Base-by-base conservation (phyloP, 2,888 invertebrate genomes). In the Villa cingulata region DNA sequence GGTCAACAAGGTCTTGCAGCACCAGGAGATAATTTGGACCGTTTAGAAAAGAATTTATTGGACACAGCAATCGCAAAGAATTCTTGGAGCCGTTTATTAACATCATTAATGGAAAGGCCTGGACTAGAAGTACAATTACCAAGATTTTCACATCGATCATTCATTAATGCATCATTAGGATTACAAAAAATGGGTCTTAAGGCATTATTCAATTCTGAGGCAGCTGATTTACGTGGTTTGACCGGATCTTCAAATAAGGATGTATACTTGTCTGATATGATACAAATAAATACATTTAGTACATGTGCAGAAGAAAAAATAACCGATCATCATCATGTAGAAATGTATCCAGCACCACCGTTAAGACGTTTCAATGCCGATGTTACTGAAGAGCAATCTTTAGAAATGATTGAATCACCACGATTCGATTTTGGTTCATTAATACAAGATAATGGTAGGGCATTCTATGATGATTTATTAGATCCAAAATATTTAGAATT, bases 51-150 rank as follows among this genome's bases (percentile, higher is more conserved):
- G 50, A 75, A 83, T 44, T 64, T 88, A 2, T 68, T 83, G 9
- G 78, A 79, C 50, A 72, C 77, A 29, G 78, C 80, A 3, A 78
- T 81, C 44, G 74, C 76, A 14, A 77, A 81, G 44, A 77, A 79
- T 5, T 73, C 79, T 2, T 87, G 87, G 86, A 78, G 80, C 45
- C 77, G 82, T 44, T 64, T 88, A 10, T 70, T 89, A 7, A 77
- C 83, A 18, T 78, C 83, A 1, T 67, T 89, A 3, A 76, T 86
- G 53, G 84, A 86, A 18, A 73, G 88, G 2, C 77, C 80, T 0
- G 85, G 84, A 1, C 67, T 89, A 45, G 88, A 89, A 66, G 74
- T 88, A 2, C 88, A 89, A 65, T 75, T 90, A 41, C 90, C 90
- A 0, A 75, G 87, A 55, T 88, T 88, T 64, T 80, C 83, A 14